Conservation (phyloP, 2,888 invertebrate species). For the Mechanitis messenoides region DNA sequence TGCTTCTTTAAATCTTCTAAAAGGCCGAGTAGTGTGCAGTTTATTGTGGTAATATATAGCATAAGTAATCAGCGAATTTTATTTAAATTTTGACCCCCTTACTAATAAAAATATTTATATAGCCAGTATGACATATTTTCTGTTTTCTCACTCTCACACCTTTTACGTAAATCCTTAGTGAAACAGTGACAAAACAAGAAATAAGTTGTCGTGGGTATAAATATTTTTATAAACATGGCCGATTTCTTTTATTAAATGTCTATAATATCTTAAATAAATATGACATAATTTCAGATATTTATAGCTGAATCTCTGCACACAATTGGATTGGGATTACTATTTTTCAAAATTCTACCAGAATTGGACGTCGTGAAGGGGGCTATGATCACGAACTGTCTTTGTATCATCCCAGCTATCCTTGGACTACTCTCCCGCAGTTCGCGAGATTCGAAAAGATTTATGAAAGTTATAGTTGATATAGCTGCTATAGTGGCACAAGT, state of each 20-base stretch:
- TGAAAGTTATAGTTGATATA: constrained; percentile 89
- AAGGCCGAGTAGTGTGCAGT: constrained; percentile 79
- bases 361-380: constrained; percentile 96
- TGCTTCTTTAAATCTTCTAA: constrained; percentile 93
- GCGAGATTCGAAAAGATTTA: constrained; percentile 85
- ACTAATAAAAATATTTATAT: too few species aligned
- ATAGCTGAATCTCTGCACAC: constrained; percentile 93
- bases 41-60: constrained; percentile 63
- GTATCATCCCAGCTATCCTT: constrained; percentile 88
- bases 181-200: too few species aligned
- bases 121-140: too few species aligned
- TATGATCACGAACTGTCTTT: constrained; percentile 96
- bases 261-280: constrained; percentile 4
- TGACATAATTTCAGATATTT: constrained; percentile 76
- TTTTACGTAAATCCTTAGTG: too few species aligned
- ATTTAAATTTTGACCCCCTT: too few species aligned
- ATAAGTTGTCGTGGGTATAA: too few species aligned
- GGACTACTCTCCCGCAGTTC: constrained; percentile 88
- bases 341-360: constrained; percentile 92
- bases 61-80: too few species aligned
- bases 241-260: neutral
- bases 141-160: too few species aligned
- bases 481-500: constrained; percentile 91
- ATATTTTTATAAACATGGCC: too few species aligned
- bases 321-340: constrained; percentile 89